Base-by-base conservation (phyloP, 2,888 invertebrate genomes). In the Archips crataeganus region DNA sequence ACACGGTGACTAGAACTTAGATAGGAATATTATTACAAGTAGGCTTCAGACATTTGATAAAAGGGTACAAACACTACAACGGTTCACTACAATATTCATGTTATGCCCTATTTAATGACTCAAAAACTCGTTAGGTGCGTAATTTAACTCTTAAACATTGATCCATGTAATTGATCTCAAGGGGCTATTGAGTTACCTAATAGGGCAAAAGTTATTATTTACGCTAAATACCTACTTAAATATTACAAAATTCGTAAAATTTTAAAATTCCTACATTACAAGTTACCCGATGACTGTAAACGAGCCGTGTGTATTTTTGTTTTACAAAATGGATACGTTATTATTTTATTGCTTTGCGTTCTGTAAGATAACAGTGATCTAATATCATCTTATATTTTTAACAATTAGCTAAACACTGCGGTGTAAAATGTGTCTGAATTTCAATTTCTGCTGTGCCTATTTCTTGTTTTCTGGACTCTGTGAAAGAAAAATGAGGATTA, bases 391-490 rank as follows among this genome's bases (percentile, higher is more conserved):
- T 36, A 39, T 45, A 15, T 23, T 45, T 45, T 67, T 32, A 65
- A 64, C 70, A 60, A 45, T 71, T 59, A 68, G 54, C 70, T 71
- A 57, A 65, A 60, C 71, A 76, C 61, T 32, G 66, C 63, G n/a
- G 54, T 23, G 68, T 36, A 70, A 69, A 62, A 51, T 42, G 32
- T 42, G 75, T 49, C 32, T 57, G 69, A 9, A 76, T 75, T 77
- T 75, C 81, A 76, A 75, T 79, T 78, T 81, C 76, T 79, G 80
- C 78, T 77, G 79, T 78, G 70, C 75, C 75, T 81, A 84, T 75
- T 87, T 88, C 82, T 93, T 93, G 81, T 85, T 90, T 82, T 93
- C 93, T 51, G 93, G 92, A 87, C 93, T 93, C 94, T 94, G 93
- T 67, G 88, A 89, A 81, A 81, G 82, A 83, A 76, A 66, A 71